A percentile compares a stretch with the other conserved stretches of the same genome.
These are phyloP conservation scores for Chroicocephalus ridibundus DNA, from an alignment of 2,113 vertebrate genomes.

Conservation along the genomic window DNA sequence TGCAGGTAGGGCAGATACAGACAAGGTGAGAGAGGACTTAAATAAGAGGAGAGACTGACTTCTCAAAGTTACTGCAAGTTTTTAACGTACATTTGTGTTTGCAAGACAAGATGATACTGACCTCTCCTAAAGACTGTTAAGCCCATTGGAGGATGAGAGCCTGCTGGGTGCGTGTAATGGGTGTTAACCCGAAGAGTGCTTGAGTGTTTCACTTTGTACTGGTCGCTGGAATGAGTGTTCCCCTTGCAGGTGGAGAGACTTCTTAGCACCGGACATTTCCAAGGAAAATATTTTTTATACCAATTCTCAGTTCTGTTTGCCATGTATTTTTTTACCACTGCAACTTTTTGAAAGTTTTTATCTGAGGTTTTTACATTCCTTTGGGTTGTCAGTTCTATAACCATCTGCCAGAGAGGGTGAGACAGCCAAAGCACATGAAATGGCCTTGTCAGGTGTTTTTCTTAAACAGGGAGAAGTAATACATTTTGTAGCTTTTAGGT, in stretches of 20 bases:
- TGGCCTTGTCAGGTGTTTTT: not conserved
- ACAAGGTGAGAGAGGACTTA: not conserved
- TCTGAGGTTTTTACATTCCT: not conserved
- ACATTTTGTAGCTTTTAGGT: not conserved
- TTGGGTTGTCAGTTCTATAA: not conserved
- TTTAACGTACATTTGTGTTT: not conserved
- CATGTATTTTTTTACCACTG: not conserved
- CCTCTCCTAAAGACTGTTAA: not conserved
- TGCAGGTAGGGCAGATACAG: not conserved
- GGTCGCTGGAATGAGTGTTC: not conserved
- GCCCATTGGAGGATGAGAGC: rapidly evolving
- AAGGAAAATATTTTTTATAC: not conserved
- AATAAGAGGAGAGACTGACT: not conserved
- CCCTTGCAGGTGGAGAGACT: not conserved
- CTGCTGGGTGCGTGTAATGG: not conserved
- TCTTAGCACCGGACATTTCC: not conserved
- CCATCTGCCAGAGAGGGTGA: not conserved
- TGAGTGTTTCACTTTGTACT: not conserved
- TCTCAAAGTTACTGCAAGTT: not conserved
- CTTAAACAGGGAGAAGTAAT: not conserved
- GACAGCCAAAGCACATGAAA: not conserved
- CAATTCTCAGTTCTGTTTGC: not conserved
- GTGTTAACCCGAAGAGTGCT: not conserved
- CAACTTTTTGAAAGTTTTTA: not conserved
- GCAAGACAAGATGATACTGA: not conserved